Conservation (phyloP, 2,797 vertebrate genomes). For the Euphonia xanthogaster region DNA sequence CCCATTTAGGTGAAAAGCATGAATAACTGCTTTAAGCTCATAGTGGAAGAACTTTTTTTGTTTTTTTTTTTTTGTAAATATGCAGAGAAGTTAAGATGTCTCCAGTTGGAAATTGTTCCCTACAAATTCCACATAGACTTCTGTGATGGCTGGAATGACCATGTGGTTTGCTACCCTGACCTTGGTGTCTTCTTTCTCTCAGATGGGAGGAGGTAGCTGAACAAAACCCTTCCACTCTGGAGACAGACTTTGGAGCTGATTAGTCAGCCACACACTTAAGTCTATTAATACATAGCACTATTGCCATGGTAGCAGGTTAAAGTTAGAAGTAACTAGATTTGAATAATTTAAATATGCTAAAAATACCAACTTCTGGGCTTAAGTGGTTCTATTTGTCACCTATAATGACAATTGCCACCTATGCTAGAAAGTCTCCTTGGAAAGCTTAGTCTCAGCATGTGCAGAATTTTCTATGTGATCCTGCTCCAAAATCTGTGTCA, state of each 20-base stretch:
- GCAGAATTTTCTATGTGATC: background rate
- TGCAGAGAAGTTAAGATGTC: background rate
- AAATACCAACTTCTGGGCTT: constrained; percentile 46
- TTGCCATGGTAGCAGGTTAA: constrained; percentile 63
- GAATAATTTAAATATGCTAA: constrained; percentile 57
- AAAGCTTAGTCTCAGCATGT: background rate
- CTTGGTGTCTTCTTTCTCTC: background rate
- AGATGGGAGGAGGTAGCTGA: background rate
- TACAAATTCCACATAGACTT: background rate
- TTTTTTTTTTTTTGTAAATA: background rate
- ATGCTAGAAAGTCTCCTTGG: background rate
- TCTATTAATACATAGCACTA: constrained; percentile 49
- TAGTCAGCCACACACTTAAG: constrained; percentile 40
- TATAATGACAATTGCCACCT: constrained; percentile 34
- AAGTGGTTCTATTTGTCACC: constrained; percentile 54
- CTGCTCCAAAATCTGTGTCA: background rate
- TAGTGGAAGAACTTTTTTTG: background rate
- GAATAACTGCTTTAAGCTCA: background rate
- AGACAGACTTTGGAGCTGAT: constrained; percentile 7
- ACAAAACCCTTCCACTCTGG: background rate
- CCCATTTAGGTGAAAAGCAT: background rate
- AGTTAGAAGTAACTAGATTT: constrained; percentile 52
- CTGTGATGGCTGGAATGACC: background rate
- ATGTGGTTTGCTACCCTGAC: background rate
- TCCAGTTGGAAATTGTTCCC: background rate